Evolutionary conservation across 2,113 vertebrate species (phyloP), one percentile per base, ranked within the genome.

Genomic region (Lepisosteus oculatus): DNA sequence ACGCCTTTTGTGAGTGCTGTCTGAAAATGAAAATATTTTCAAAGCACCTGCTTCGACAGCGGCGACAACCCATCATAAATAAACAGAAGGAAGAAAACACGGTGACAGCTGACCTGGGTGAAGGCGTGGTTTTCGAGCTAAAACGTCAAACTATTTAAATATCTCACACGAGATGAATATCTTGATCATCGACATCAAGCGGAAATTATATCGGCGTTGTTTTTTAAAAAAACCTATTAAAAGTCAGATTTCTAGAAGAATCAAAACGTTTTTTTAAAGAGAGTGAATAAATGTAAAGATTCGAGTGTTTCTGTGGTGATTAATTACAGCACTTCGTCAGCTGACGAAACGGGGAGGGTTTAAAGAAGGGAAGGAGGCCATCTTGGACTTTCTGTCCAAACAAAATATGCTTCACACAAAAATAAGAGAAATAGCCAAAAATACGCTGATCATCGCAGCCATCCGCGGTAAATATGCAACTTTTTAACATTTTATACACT

Each of bases 301-400:
- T 15, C 43, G 61, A 57, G 15, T 11, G n/a, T 45, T 45, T n/a
- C 43, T 9, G 67, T 13, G 11, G 17, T 43, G 47, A 47, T 68
- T 71, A 67, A 71, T 76, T 71, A 43, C 59, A 61, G 65, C 81
- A 80, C n/a, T 55, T 43, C 42, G 72, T 85, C 91, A 92, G 84
- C 80, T 91, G 89, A 90, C 86, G 51, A 70, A 57, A 69, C 76
- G 87, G 93, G 92, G 86, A 88, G 92, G 87, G 85, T 76, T 88
- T 83, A 92, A 90, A 91, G 85, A 89, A 85, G 91, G 29, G 89
- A 87, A 83, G 93, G 94, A 86, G 86, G 95, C 94, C 95, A 95
- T 95, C 92, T 95, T 95, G 90, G 80, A 87, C 83, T 82, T 81
- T 88, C 86, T 83, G 72, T 86, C 74, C 73, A 81, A 76, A 80